Conservation (phyloP, 2,113 vertebrate genomes). For the Probosciger aterrimus region DNA sequence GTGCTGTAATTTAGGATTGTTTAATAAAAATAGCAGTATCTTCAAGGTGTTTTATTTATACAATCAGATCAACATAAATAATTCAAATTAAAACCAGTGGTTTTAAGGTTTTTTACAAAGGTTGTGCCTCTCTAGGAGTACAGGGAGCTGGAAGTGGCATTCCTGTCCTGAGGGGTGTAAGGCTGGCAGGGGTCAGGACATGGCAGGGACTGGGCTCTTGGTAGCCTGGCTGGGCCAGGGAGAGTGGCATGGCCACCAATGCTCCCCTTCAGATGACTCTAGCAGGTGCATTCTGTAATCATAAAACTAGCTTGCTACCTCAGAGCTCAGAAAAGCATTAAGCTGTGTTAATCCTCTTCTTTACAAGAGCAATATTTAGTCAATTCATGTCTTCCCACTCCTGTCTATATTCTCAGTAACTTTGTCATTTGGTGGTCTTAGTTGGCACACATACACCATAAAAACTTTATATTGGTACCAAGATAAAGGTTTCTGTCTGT, state of each 20-base stretch:
- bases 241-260: accelerated
- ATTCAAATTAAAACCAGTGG: neutral
- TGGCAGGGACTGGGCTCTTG: accelerated
- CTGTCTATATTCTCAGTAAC: neutral
- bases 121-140: accelerated
- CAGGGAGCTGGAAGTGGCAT: neutral
- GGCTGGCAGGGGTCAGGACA: neutral
- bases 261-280: neutral
- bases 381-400: neutral
- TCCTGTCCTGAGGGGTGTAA: neutral
- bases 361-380: neutral
- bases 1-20: neutral
- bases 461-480: neutral
- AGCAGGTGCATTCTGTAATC: neutral
- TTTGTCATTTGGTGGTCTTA: neutral
- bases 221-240: neutral
- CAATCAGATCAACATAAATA: neutral
- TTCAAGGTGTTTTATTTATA: neutral
- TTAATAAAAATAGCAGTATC: neutral
- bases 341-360: neutral
- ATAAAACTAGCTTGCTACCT: neutral
- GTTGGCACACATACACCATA: neutral
- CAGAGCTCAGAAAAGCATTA: neutral
- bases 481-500: neutral
- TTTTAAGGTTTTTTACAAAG: neutral